A percentile compares a stretch with the other conserved stretches of the same genome.
Evolutionary conservation across 2,797 vertebrate genomes (phyloP).

Genomic region (Denticeps clupeoides): DNA sequence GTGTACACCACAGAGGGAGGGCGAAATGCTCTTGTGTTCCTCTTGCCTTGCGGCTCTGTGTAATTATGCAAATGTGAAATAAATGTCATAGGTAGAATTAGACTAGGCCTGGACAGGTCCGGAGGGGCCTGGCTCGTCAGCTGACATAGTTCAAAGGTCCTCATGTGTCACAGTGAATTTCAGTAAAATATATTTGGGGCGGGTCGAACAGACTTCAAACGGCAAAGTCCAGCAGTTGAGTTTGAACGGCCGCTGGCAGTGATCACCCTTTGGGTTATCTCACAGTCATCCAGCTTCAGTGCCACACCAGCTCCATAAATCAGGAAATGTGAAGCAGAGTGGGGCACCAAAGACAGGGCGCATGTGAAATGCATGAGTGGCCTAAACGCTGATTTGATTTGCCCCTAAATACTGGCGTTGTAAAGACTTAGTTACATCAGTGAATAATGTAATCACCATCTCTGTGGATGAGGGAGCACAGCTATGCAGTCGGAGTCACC

Average conservation of each 20-base stretch:
- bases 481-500: constrained; percentile 33
- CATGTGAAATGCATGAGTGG: constrained; percentile 9
- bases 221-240: too few relatives aligned
- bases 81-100: constrained; percentile 35
- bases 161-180: constrained; percentile 40
- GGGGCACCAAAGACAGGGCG: constrained; percentile 4
- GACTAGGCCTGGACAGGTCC: constrained; percentile 16
- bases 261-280: too few relatives aligned
- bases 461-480: constrained; percentile 4
- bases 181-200: constrained; percentile 37
- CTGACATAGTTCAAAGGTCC: constrained; percentile 35
- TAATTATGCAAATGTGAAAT: constrained; percentile 45
- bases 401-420: constrained; percentile 22
- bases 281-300: too few relatives aligned
- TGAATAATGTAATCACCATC: constrained; percentile 32
- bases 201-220: background rate
- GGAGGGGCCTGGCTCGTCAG: constrained; percentile 23
- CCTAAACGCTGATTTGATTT: constrained; percentile 7
- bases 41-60: constrained; percentile 22
- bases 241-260: too few relatives aligned
- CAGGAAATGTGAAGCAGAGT: constrained; percentile 2
- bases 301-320: background rate
- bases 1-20: too few relatives aligned
- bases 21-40: background rate
- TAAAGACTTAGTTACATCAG: constrained; percentile 21